Percentiles rank a stretch among this genome's conserved stretches.
phyloP scores from a whole-genome alignment of 2,888 invertebrate genomes.

The Archaeoteleia sp. region DNA sequence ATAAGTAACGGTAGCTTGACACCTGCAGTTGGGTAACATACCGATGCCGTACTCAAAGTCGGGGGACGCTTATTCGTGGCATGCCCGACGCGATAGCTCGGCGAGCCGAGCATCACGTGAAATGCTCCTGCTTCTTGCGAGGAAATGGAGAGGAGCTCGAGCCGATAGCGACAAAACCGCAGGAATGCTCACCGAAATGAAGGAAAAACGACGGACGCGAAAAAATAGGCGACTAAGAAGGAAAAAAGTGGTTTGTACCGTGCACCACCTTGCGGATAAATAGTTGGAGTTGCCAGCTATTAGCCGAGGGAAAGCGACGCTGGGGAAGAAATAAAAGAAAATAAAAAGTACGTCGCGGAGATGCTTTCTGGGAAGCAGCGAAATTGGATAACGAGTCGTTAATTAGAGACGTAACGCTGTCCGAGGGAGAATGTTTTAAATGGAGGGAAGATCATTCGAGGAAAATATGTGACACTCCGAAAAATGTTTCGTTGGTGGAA shows the following conservation, averaged over 20 bases:
- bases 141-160: slow-evolving; percentile 1
- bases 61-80: too few species aligned
- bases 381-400: slow-evolving; percentile 46
- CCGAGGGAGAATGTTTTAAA: slow-evolving; percentile 18
- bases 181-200: slow-evolving; percentile 14
- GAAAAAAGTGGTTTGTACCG: slow-evolving; percentile 22
- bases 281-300: slow-evolving; percentile 27
- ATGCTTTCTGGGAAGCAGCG: slow-evolving; percentile 42
- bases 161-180: slow-evolving; percentile 30
- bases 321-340: slow-evolving; percentile 24
- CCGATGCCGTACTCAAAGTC: too few species aligned
- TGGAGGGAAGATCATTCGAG: background rate
- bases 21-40: too few species aligned
- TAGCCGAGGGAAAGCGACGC: slow-evolving; percentile 26
- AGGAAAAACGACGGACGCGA: slow-evolving; percentile 12
- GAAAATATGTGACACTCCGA: slow-evolving; percentile 2
- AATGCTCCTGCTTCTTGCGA: slow-evolving; percentile 32
- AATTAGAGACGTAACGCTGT: slow-evolving; percentile 37
- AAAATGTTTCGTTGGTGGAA: too few species aligned
- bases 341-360: slow-evolving; percentile 28
- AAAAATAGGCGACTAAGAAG: background rate
- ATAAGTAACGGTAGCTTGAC: too few species aligned
- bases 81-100: too few species aligned
- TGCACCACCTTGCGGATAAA: slow-evolving; percentile 39
- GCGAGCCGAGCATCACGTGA: too few species aligned